These are phyloP conservation scores for Tillus elongatus DNA, from an alignment of 2,888 invertebrate genomes.

Conservation along the genomic window DNA sequence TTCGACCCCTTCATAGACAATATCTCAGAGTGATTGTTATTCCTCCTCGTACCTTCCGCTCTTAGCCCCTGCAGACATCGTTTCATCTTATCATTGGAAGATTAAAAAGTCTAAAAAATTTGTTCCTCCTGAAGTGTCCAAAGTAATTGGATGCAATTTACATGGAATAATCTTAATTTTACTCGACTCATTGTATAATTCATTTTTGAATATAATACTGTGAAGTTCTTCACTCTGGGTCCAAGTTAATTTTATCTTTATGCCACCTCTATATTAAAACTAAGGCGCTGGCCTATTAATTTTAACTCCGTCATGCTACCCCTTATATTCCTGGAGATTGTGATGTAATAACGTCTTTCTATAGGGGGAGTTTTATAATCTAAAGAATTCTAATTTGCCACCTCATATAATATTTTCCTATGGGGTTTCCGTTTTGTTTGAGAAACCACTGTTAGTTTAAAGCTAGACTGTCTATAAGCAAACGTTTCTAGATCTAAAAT, in stretches of 20 bases:
- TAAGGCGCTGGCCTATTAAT: conserved; percentile 5
- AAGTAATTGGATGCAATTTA: conserved; percentile 33
- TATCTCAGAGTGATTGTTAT: conserved; percentile 26
- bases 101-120: conserved; percentile 25
- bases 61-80: conserved; percentile 24
- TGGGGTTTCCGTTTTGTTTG: too few relatives aligned
- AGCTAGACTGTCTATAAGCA: too few relatives aligned
- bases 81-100: conserved; percentile 21
- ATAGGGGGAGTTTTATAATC: too few relatives aligned
- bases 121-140: conserved; percentile 20
- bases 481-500: too few relatives aligned
- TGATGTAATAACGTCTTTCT: too few relatives aligned
- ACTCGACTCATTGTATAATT: conserved; percentile 17
- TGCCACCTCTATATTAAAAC: conserved; percentile 5
- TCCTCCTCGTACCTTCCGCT: conserved; percentile 23
- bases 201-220: conserved; percentile 20
- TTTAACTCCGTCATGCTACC: conserved; percentile 2
- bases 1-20: conserved; percentile 25
- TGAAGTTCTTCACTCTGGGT: conserved; percentile 23
- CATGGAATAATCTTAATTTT: conserved; percentile 31
- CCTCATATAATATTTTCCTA: too few relatives aligned
- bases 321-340: too few relatives aligned
- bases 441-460: too few relatives aligned
- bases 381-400: too few relatives aligned
- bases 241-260: conserved; percentile 12